A percentile compares a stretch with the other conserved stretches of the same genome.
Conservation (phyloP, 2,113 vertebrate genomes). For the Theristicus caerulescens region DNA sequence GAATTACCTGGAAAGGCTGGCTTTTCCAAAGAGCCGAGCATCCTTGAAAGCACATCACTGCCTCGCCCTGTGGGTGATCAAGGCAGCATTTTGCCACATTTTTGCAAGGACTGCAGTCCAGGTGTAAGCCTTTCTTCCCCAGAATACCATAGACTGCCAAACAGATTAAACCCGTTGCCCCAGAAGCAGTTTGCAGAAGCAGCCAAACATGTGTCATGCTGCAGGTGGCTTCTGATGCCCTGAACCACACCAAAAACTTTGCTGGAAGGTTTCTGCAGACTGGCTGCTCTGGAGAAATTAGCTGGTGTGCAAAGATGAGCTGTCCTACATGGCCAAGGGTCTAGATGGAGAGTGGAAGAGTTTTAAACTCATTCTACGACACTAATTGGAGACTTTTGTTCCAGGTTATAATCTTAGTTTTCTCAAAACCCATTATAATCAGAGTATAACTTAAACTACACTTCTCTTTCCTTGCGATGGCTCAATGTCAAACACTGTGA, state of each 20-base stretch:
- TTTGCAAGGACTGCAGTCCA: background rate
- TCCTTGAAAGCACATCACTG: background rate
- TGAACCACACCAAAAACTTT: background rate
- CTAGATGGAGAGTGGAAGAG: background rate
- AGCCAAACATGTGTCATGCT: accelerated
- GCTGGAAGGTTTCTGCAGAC: background rate
- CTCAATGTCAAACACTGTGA: background rate
- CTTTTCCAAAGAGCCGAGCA: background rate
- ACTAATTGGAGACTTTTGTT: background rate
- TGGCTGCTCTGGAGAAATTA: background rate
- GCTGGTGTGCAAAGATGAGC: background rate
- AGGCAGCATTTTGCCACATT: background rate
- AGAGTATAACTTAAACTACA: background rate
- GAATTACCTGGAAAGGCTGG: background rate
- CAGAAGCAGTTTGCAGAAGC: background rate
- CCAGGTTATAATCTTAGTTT: background rate
- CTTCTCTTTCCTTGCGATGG: background rate
- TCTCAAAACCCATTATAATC: background rate
- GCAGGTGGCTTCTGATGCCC: background rate
- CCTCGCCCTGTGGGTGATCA: background rate
- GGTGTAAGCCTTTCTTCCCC: background rate
- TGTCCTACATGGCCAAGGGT: background rate
- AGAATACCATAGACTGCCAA: background rate
- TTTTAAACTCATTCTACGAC: background rate
- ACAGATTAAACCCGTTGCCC: background rate